A percentile compares a stretch with the other conserved stretches of the same genome.
phyloP scores from a whole-genome alignment of 2,888 invertebrate genomes.

The Tanytarsus gracilentus region DNA sequence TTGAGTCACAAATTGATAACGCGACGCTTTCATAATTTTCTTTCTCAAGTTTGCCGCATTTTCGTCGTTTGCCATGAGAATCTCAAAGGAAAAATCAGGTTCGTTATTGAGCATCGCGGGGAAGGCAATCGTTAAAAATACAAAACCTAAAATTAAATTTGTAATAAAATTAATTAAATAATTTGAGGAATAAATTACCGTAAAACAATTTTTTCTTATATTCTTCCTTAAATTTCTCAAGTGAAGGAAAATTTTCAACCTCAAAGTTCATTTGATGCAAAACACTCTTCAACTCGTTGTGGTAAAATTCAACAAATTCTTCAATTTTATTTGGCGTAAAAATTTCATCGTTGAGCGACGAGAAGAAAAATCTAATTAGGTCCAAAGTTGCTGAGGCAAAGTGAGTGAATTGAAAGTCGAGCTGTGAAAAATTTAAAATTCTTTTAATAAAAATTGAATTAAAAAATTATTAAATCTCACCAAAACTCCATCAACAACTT shows the following conservation, averaged over 20 bases:
- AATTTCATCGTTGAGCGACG: constrained; percentile 6
- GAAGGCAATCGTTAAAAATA: neutral
- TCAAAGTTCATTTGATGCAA: neutral
- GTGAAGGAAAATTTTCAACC: neutral
- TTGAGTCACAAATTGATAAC: neutral
- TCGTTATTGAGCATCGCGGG: neutral
- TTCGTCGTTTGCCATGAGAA: neutral
- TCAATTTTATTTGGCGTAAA: neutral
- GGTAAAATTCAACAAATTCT: neutral
- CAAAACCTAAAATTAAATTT: neutral
- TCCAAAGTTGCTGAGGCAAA: constrained; percentile 9
- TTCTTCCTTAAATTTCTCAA: neutral
- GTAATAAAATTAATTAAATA: too few species aligned
- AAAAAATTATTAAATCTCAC: constrained; percentile 32
- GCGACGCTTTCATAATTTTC: neutral
- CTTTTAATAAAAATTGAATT: neutral
- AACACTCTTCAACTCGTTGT: neutral
- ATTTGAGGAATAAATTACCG: neutral
- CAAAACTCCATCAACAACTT: constrained; percentile 36
- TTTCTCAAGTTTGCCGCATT: neutral
- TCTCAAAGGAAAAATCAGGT: neutral
- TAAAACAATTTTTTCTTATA: neutral
- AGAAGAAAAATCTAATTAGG: neutral
- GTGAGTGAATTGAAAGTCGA: constrained; percentile 16
- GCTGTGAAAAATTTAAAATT: neutral